Conservation (phyloP, 92 coral and sea anemone species). For the Paragorgia papillata region DNA sequence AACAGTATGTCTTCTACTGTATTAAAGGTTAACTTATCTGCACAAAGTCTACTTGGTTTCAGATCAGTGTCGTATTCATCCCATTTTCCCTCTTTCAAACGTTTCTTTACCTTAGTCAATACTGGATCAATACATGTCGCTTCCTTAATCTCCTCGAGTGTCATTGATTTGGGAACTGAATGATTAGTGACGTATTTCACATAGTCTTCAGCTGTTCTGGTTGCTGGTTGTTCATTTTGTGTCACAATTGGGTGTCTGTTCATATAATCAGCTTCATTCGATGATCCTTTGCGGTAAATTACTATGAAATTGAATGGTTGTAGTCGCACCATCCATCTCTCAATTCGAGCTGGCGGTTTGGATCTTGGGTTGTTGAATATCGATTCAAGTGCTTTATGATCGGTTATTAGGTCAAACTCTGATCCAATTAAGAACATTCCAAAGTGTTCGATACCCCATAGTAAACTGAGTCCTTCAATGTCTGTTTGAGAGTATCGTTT, state of each 20-base stretch:
- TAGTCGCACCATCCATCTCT: too few relatives aligned
- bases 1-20: conserved; percentile 10
- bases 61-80: conserved; percentile 21
- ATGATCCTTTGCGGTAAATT: conserved; percentile 27
- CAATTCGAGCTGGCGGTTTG: conserved; percentile 17
- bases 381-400: background rate
- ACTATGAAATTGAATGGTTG: conserved; percentile 9
- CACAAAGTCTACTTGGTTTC: conserved; percentile 29
- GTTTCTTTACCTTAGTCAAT: background rate
- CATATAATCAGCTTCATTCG: conserved; percentile 32
- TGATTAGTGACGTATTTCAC: conserved; percentile 7
- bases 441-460: conserved; percentile 28
- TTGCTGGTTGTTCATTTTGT: background rate
- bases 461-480: conserved; percentile 26
- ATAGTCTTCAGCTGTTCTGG: conserved; percentile 44
- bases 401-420: conserved; percentile 20
- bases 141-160: conserved; percentile 35
- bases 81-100: conserved; percentile 23
- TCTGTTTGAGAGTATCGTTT: conserved; percentile 7
- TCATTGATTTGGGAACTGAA: conserved; percentile 45
- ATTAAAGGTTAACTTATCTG: conserved; percentile 26
- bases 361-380: conserved; percentile 33
- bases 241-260: conserved; percentile 15
- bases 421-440: conserved; percentile 23
- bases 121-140: conserved; percentile 24